Evolutionary conservation across 2,888 invertebrate species (phyloP).

Genomic region (Aromia moschata): DNA sequence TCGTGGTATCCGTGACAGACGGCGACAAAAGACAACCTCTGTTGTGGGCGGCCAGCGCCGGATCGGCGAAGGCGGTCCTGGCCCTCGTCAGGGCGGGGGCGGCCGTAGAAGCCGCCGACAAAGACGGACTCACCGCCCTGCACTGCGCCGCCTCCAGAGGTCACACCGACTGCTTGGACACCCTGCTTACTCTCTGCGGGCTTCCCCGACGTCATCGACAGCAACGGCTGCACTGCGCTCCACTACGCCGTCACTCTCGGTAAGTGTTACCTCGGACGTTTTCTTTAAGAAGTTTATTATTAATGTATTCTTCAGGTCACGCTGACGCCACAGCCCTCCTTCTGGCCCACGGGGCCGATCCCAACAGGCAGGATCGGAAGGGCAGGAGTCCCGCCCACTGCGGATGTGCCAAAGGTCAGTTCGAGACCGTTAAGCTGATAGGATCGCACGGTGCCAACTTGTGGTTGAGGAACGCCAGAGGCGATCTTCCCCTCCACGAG

Average conservation of each 20-base stretch:
- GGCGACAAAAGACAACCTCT: conserved; percentile 93
- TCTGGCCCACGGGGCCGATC: conserved; percentile 88
- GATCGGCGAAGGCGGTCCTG: conserved; percentile 90
- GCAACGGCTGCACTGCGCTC: conserved; percentile 94
- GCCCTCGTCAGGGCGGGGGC: conserved; percentile 71
- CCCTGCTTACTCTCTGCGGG: conserved; percentile 86
- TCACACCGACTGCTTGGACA: conserved; percentile 90
- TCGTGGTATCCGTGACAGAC: conserved; percentile 86
- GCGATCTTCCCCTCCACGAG: conserved; percentile 95
- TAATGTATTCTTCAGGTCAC: conserved; percentile 73
- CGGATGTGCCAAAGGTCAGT: conserved; percentile 94
- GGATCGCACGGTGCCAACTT: conserved; percentile 83
- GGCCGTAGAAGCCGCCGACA: conserved; percentile 43
- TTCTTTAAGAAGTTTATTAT: too few species aligned
- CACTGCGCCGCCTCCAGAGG: conserved; percentile 98
- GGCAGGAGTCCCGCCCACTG: conserved; percentile 94
- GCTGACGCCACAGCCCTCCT: conserved; percentile 91
- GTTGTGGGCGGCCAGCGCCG: conserved; percentile 97
- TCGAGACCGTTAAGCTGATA: conserved; percentile 74
- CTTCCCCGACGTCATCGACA: conserved; percentile 90
- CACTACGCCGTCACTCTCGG: conserved; percentile 94
- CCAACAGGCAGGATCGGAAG: conserved; percentile 91
- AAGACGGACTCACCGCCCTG: conserved; percentile 93
- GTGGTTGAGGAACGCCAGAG: conserved; percentile 91
- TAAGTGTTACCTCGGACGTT: conserved; percentile 28